Percentiles rank a stretch among this genome's conserved stretches.
phyloP scores from a whole-genome alignment of 1,140 invertebrate genomes.

The Gonioctena quinquepunctata region DNA sequence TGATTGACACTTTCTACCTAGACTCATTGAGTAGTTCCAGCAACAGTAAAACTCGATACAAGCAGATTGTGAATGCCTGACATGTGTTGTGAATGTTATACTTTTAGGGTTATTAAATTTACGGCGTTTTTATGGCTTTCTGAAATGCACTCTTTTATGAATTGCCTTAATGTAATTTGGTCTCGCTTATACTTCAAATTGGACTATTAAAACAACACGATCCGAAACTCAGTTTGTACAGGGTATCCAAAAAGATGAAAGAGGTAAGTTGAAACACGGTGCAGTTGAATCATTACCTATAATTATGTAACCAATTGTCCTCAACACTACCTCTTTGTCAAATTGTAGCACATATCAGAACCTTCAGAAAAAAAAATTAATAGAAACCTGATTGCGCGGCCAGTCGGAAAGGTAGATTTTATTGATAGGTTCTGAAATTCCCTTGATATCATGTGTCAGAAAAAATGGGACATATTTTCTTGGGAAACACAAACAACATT shows the following conservation, averaged over 20 bases:
- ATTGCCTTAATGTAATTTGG: constrained; percentile 3
- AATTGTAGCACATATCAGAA: no score
- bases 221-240: neutral
- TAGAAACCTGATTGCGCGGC: no score
- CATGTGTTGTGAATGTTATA: neutral
- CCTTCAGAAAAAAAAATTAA: no score
- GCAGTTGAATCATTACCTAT: no score
- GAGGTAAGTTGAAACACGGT: no score
- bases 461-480: no score
- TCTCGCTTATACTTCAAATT: neutral
- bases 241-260: neutral
- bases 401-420: no score
- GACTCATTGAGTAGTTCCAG: neutral
- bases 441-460: no score
- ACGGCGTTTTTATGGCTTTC: constrained; percentile 3
- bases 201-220: neutral
- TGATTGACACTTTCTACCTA: constrained; percentile 24
- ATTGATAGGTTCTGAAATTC: no score
- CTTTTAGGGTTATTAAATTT: constrained; percentile 7
- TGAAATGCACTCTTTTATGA: neutral
- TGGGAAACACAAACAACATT: no score
- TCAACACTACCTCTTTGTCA: no score
- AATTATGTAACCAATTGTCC: no score
- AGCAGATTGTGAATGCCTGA: neutral
- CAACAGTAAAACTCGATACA: constrained; percentile 2